Conservation (phyloP, 2,797 vertebrate species). For the Benthosema pterotum region DNA sequence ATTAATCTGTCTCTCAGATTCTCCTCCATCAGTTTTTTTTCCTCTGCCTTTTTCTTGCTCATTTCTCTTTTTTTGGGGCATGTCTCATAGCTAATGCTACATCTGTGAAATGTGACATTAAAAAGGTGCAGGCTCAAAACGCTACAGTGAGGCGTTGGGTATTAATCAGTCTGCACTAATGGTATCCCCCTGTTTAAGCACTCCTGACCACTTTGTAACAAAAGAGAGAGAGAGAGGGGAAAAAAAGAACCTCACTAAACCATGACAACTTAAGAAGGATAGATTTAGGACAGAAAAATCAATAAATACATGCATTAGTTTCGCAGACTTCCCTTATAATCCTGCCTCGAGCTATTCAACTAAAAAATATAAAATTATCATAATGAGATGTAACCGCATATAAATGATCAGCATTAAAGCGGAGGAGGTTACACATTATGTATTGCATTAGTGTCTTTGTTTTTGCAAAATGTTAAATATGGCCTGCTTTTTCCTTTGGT, state of each 20-base stretch:
- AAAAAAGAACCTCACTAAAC: conserved; percentile 48
- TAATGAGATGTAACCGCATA: conserved; percentile 85
- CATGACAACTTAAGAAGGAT: conserved; percentile 77
- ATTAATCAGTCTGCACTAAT: conserved; percentile 45
- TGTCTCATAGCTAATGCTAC: conserved; percentile 71
- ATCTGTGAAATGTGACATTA: conserved; percentile 84
- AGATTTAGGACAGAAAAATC: conserved; percentile 74
- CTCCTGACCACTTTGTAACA: conserved; percentile 64
- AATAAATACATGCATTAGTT: conserved; percentile 82
- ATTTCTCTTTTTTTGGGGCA: conserved; percentile 8
- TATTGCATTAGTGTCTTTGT: conserved; percentile 39
- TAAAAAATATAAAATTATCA: conserved; percentile 85
- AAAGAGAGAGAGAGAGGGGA: conserved; percentile 20
- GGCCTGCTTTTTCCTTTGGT: conserved; percentile 15
- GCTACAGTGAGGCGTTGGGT: conserved; percentile 42
- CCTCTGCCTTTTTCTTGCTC: conserved; percentile 30
- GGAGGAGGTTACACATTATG: conserved; percentile 55
- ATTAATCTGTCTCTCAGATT: conserved; percentile 90
- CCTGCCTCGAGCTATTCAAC: conserved; percentile 78
- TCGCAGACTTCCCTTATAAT: conserved; percentile 73
- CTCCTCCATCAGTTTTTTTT: conserved; percentile 62
- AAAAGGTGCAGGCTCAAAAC: conserved; percentile 62
- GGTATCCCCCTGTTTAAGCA: conserved; percentile 38
- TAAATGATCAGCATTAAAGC: conserved; percentile 81
- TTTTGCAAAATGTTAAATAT: conserved; percentile 34